Percentiles rank a stretch among this genome's conserved stretches.
Evolutionary conservation across 2,797 vertebrate genomes (phyloP).

Genomic region (Molossus alvarezi): DNA sequence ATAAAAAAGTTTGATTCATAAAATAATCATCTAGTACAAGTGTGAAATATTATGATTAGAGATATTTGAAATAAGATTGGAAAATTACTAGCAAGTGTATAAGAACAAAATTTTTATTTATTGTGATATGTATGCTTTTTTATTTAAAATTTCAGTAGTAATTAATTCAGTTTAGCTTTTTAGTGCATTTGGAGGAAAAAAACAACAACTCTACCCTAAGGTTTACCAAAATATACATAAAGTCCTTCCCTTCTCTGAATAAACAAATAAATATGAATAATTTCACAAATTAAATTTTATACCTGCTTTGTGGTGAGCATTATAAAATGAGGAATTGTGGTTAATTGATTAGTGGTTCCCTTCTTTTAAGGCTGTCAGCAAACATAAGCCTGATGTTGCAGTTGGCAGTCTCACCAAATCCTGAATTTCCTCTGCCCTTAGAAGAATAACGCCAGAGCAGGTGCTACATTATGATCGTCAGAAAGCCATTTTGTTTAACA

Average conservation of each 20-base stretch:
- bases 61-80: slow-evolving; percentile 50
- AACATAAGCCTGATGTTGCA: not conserved
- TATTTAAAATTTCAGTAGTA: slow-evolving; percentile 19
- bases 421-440: slow-evolving; percentile 28
- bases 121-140: not conserved
- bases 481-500: slow-evolving; percentile 84
- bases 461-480: slow-evolving; percentile 79
- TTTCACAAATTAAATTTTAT: slow-evolving; percentile 66
- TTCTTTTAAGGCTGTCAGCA: not conserved
- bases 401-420: not conserved
- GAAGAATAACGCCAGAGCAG: slow-evolving; percentile 77
- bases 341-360: slow-evolving; percentile 36
- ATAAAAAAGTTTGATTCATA: slow-evolving; percentile 50
- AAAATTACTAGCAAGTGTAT: slow-evolving; percentile 32
- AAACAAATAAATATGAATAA: not conserved
- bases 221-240: not conserved
- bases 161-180: not conserved
- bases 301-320: not conserved
- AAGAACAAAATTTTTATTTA: slow-evolving; percentile 23
- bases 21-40: slow-evolving; percentile 33
- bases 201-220: not conserved
- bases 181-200: not conserved
- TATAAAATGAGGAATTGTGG: not conserved
- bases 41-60: not conserved
- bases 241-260: slow-evolving; percentile 1